Evolutionary conservation across 2,113 vertebrate species (phyloP).

Genomic region (Leptobrachium ailaonicum): DNA sequence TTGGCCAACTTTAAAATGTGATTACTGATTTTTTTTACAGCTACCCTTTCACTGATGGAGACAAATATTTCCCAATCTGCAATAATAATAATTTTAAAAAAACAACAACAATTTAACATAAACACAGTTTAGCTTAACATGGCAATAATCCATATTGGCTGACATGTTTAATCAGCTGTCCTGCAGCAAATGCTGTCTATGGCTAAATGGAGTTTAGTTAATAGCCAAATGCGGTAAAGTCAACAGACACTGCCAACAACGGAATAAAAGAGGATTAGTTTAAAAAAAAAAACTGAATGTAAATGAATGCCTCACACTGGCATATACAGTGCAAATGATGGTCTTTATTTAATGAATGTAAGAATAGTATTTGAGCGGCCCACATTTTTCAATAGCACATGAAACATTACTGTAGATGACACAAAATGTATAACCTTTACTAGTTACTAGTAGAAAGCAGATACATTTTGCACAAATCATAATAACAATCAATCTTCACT

Average conservation of each 20-base stretch:
- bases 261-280: slow-evolving; percentile 24
- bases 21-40: slow-evolving; percentile 38
- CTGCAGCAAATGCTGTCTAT: slow-evolving; percentile 34
- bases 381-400: too few species aligned
- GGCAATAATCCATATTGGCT: slow-evolving; percentile 31
- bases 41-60: slow-evolving; percentile 14
- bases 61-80: slow-evolving; percentile 27
- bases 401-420: too few species aligned
- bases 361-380: too few species aligned
- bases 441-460: too few species aligned
- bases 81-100: not conserved
- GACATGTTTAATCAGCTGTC: slow-evolving; percentile 32
- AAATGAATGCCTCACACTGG: not conserved
- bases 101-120: slow-evolving; percentile 21
- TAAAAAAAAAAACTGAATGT: not conserved
- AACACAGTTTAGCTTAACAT: slow-evolving; percentile 40
- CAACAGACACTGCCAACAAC: slow-evolving; percentile 18
- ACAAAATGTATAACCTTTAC: too few species aligned
- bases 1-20: slow-evolving; percentile 21
- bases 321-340: not conserved
- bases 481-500: too few species aligned
- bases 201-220: slow-evolving; percentile 31
- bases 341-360: not conserved
- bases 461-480: too few species aligned
- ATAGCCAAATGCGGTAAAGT: slow-evolving; percentile 24